Conservation (phyloP, 2,888 invertebrate species). For the Diplolepis rosae region DNA sequence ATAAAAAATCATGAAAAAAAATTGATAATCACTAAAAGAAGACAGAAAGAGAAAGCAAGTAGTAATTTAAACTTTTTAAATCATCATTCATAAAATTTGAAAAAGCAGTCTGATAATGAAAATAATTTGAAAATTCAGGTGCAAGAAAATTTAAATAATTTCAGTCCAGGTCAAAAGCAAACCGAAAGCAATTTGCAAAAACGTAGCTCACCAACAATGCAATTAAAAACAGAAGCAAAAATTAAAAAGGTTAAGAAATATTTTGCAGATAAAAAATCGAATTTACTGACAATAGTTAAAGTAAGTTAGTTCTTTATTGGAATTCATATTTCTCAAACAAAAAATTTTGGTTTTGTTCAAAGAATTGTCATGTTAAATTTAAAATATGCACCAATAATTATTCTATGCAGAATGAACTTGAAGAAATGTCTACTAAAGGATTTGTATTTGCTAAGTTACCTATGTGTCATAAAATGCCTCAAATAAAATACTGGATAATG, state of each 20-base stretch:
- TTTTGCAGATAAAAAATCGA: neutral
- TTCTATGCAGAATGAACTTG: slow-evolving; percentile 56
- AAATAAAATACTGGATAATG: slow-evolving; percentile 64
- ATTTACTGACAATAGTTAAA: neutral
- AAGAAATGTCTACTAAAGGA: slow-evolving; percentile 62
- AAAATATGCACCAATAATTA: no score
- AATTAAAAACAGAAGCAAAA: slow-evolving; percentile 30
- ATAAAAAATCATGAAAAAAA: neutral
- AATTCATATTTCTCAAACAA: neutral
- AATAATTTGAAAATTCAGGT: neutral
- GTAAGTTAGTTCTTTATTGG: neutral
- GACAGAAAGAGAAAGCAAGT: neutral
- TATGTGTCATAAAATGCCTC: slow-evolving; percentile 61
- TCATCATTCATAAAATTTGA: neutral
- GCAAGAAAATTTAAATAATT: neutral
- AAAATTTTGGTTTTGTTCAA: neutral
- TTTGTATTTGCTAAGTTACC: slow-evolving; percentile 66
- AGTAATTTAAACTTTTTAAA: neutral
- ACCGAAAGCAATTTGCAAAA: neutral
- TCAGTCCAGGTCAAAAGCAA: neutral
- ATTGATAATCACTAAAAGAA: neutral
- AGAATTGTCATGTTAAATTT: no score
- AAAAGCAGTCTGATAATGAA: neutral
- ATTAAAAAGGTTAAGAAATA: slow-evolving; percentile 42
- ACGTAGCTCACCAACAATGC: neutral